Percentiles rank a stretch among this genome's conserved stretches.
Conservation (phyloP, 2,888 invertebrate genomes). For the Ectemnius continuus region DNA sequence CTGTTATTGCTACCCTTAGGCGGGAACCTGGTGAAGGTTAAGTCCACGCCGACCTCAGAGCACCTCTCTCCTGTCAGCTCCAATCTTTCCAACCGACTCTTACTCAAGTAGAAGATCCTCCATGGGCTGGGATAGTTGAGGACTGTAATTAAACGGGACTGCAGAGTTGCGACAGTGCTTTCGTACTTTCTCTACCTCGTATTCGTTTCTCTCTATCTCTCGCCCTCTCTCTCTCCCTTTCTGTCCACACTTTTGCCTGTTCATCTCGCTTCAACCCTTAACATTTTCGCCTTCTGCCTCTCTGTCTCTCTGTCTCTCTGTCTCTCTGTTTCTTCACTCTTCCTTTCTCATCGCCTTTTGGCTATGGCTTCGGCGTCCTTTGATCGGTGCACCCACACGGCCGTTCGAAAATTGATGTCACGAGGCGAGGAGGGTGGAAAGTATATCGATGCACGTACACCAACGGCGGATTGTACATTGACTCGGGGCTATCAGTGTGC, state of each 20-base stretch:
- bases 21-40: conserved; percentile 30
- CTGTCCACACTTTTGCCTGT: neutral
- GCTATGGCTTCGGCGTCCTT: conserved; percentile 41
- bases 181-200: conserved; percentile 1
- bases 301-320: neutral
- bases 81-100: no score
- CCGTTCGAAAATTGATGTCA: conserved; percentile 57
- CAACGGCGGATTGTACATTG: conserved; percentile 45
- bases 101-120: no score
- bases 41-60: conserved; percentile 18
- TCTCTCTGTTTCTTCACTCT: neutral
- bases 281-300: conserved; percentile 8
- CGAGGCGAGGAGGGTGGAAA: conserved; percentile 50
- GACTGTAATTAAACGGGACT: conserved; percentile 28
- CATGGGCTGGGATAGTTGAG: no score
- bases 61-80: neutral
- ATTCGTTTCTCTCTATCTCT: conserved; percentile 14
- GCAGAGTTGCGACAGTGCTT: conserved; percentile 10
- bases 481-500: conserved; percentile 41
- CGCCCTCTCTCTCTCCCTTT: conserved; percentile 9
- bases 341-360: conserved; percentile 37
- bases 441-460: conserved; percentile 37
- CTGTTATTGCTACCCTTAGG: conserved; percentile 6
- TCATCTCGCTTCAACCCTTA: conserved; percentile 8
- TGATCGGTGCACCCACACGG: conserved; percentile 30